Conservation (phyloP, 2,888 invertebrate species). For the Coremacera marginata region DNA sequence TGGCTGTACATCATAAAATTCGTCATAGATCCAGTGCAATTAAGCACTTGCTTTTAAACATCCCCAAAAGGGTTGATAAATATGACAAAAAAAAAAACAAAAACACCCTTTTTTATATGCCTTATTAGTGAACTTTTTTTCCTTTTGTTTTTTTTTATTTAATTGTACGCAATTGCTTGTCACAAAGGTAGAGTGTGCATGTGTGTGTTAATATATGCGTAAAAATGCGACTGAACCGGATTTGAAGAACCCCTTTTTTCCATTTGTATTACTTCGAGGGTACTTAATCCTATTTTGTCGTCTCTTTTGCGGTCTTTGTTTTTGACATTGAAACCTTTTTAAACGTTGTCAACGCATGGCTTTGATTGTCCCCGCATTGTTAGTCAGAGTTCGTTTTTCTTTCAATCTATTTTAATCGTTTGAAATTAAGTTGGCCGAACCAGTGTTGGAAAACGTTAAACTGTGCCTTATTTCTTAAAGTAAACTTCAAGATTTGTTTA, state of each 20-base stretch:
- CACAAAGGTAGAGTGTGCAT: not conserved
- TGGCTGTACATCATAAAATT: too few species aligned
- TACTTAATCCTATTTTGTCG: slow-evolving; percentile 27
- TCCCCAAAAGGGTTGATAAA: not conserved
- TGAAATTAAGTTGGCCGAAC: not conserved
- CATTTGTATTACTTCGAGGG: slow-evolving; percentile 21
- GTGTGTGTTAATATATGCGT: not conserved
- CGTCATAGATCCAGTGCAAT: too few species aligned
- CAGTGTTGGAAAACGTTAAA: not conserved
- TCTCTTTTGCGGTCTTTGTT: slow-evolving; percentile 37
- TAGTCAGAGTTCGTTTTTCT: not conserved
- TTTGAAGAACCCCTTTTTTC: slow-evolving; percentile 8
- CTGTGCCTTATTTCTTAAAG: not conserved
- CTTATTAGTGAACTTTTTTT: not conserved
- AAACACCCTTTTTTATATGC: not conserved
- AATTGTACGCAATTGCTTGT: not conserved
- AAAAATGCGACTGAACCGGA: not conserved
- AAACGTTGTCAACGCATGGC: slow-evolving; percentile 12
- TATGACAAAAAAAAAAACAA: not conserved
- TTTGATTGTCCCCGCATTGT: slow-evolving; percentile 25
- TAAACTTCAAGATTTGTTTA: not conserved
- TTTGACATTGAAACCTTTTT: slow-evolving; percentile 40
- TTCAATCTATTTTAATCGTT: not conserved
- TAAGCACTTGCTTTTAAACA: too few species aligned
- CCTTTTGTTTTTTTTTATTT: not conserved